Evolutionary conservation across 2,797 vertebrate genomes (phyloP), one percentile per base, ranked within the genome.

Genomic region (Selene dorsalis): DNA sequence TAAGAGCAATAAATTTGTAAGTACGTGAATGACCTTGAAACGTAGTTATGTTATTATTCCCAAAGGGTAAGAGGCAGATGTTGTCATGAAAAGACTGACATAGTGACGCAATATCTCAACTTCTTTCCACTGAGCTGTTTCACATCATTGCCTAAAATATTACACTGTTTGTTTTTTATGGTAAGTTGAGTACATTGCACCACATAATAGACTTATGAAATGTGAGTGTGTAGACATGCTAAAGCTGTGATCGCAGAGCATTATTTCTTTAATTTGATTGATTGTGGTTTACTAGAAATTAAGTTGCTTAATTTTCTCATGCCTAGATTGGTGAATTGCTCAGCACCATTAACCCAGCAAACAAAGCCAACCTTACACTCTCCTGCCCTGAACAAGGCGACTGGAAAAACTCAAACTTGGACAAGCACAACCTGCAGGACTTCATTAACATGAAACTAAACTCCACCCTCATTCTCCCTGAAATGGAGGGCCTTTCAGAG

Each of bases 401-500:
- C 66, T 99, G 98, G 98, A 99, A 98, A 91, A 98, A 98, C 89
- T 97, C 98, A 41, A 98, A 97, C 89, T 93, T 99, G 77, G 98
- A 99, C 86, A 96, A 97, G 95, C 98, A 99, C 91, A 99, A 97
- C 82, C 96, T 99, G 83, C 98, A 99, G 92, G 97, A 99, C 73
- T 99, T 99, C 75, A 99, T 99, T 81, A 96, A 99, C 83, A 98
- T 99, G 90, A 99, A 98, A 76, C 93, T 99, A 79, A 98, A 98
- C 88, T 97, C 97, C 35, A 80, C 96, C 55, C 95, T 95, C 73
- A 97, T 99, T 80, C 94, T 99, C 72, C 97, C 98, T 0, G 95
- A 98, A 93, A 99, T 99, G 98, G 98, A 99, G 92, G 98, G 98
- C 86, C 97, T 99, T 70, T 99, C 97, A 58, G 98, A 99, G 92